Percentiles rank a stretch among this genome's conserved stretches.
phyloP scores from a whole-genome alignment of 2,888 invertebrate species.

The Sipha maydis region DNA sequence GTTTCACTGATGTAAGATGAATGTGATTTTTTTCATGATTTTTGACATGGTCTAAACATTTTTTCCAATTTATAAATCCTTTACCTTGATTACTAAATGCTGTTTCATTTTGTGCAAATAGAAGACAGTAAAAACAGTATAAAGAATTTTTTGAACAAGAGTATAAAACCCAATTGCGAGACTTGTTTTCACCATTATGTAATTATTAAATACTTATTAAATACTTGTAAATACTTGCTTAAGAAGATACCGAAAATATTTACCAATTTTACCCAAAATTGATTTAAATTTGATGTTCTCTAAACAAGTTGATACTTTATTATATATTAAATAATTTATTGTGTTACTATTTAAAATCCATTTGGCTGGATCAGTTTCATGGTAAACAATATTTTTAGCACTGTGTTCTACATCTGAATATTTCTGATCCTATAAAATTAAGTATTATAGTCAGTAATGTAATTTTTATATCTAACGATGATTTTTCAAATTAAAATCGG shows the following conservation, averaged over 20 bases:
- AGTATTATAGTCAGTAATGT: neutral
- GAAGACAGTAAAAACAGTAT: too few relatives aligned
- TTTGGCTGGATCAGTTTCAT: conserved; percentile 4
- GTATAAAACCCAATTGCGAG: neutral
- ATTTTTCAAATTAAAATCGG: neutral
- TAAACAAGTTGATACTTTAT: conserved; percentile 8
- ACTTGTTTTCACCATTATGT: neutral
- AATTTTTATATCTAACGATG: neutral
- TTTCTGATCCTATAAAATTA: neutral
- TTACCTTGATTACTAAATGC: too few relatives aligned
- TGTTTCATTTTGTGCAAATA: too few relatives aligned
- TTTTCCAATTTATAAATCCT: too few relatives aligned
- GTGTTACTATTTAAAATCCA: neutral
- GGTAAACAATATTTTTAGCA: neutral
- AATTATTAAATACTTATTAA: too few relatives aligned
- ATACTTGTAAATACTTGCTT: neutral
- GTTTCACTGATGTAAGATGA: too few relatives aligned
- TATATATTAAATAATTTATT: conserved; percentile 6
- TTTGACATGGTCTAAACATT: too few relatives aligned
- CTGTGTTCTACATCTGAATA: neutral
- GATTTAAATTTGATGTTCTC: neutral
- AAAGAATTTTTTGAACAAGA: neutral
- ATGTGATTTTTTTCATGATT: too few relatives aligned
- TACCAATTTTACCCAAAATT: neutral
- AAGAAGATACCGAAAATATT: neutral